Evolutionary conservation across 53 echinoderm and acorn worm species (phyloP).

Genomic region (Stichopus horrens): DNA sequence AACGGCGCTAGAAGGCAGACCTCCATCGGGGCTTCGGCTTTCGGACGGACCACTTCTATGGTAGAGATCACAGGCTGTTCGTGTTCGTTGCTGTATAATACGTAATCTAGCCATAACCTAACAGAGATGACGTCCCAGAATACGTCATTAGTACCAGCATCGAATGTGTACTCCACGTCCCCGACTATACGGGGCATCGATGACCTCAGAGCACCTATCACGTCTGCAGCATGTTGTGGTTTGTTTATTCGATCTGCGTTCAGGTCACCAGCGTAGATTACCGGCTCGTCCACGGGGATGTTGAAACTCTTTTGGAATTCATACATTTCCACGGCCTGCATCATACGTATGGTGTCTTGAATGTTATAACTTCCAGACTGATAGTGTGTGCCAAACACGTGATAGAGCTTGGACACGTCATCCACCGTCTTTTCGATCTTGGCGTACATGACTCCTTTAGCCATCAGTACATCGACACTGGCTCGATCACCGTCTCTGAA

Average conservation of each 20-base stretch:
- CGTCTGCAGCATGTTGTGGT: slow-evolving; percentile 59
- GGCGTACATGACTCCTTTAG: slow-evolving; percentile 86
- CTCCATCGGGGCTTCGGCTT: slow-evolving; percentile 49
- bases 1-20: slow-evolving; percentile 55
- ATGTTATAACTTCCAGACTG: slow-evolving; percentile 62
- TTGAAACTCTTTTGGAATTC: slow-evolving; percentile 57
- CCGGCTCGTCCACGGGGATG: slow-evolving; percentile 70
- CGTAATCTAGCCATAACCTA: slow-evolving; percentile 76
- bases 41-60: slow-evolving; percentile 57
- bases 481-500: slow-evolving; percentile 54
- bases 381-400: slow-evolving; percentile 87
- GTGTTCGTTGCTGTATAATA: slow-evolving; percentile 67
- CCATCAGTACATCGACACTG: slow-evolving; percentile 44
- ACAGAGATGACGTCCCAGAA: slow-evolving; percentile 45
- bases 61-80: slow-evolving; percentile 59
- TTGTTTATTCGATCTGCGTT: slow-evolving; percentile 66
- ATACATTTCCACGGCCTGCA: slow-evolving; percentile 75
- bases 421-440: slow-evolving; percentile 74
- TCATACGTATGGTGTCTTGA: slow-evolving; percentile 58
- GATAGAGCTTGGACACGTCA: slow-evolving; percentile 58
- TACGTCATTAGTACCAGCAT: slow-evolving; percentile 70
- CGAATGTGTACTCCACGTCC: slow-evolving; percentile 65
- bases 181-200: slow-evolving; percentile 63
- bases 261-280: slow-evolving; percentile 84
- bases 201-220: slow-evolving; percentile 69